A percentile compares a stretch with the other conserved stretches of the same genome.
Conservation (phyloP, 2,797 vertebrate genomes). For the Acrocephalus scirpaceus region DNA sequence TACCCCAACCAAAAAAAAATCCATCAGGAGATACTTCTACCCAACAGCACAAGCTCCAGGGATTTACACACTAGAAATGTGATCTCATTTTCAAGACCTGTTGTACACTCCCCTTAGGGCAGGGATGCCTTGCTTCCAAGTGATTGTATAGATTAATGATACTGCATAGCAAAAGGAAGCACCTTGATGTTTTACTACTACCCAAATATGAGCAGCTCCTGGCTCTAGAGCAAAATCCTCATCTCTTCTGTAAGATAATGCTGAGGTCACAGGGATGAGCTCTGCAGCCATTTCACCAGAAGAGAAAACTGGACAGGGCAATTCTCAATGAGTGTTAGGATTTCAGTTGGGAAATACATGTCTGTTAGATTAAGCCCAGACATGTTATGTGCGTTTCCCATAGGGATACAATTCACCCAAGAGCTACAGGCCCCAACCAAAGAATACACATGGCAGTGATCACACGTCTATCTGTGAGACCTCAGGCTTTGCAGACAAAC, state of each 20-base stretch:
- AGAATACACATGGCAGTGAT: not conserved
- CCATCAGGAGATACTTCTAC: not conserved
- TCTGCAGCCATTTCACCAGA: not conserved
- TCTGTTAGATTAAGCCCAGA: not conserved
- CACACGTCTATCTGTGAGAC: accelerated
- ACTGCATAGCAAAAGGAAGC: not conserved
- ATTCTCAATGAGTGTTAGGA: not conserved
- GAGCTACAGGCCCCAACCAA: not conserved
- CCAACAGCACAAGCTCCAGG: not conserved
- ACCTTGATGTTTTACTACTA: not conserved
- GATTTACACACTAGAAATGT: slow-evolving; percentile 9
- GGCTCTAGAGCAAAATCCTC: not conserved
- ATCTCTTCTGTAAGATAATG: not conserved
- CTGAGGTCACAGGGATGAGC: not conserved
- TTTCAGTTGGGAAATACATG: not conserved
- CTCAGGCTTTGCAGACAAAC: not conserved
- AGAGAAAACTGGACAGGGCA: not conserved
- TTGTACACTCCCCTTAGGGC: not conserved
- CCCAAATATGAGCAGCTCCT: not conserved
- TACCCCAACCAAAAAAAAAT: not conserved
- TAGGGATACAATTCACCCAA: not conserved
- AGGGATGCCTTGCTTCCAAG: not conserved
- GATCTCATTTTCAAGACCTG: slow-evolving; percentile 7
- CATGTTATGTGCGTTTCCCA: not conserved
- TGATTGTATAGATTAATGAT: not conserved